Percentiles rank a stretch among this genome's conserved stretches.
Evolutionary conservation across 2,797 vertebrate genomes (phyloP).

Genomic region (Lepilemur ruficaudatus): DNA sequence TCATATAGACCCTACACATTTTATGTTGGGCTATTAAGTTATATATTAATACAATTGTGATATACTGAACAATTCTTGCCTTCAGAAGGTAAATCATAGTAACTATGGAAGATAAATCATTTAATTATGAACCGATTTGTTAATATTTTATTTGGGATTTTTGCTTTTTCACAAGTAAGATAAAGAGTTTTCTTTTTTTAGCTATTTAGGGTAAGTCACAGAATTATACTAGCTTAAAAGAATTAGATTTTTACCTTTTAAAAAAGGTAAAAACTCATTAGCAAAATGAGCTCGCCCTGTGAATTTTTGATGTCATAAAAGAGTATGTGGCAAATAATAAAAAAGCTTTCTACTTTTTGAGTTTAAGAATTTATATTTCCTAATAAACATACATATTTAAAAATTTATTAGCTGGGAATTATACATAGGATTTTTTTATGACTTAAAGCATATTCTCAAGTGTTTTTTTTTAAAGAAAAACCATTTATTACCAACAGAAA

Average conservation of each 20-base stretch:
- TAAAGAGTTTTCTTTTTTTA: not conserved
- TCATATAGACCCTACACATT: not conserved
- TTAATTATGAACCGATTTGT: conserved; percentile 8
- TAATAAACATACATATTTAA: not conserved
- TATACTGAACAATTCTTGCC: not conserved
- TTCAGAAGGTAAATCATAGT: not conserved
- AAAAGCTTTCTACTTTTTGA: not conserved
- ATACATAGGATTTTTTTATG: not conserved
- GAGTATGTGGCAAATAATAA: too few species aligned
- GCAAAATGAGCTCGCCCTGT: not conserved
- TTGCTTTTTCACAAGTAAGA: not conserved
- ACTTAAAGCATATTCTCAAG: not conserved
- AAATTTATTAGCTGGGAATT: not conserved
- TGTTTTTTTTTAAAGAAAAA: not conserved
- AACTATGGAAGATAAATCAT: not conserved
- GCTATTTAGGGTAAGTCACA: not conserved
- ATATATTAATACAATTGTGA: not conserved
- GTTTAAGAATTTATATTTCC: not conserved
- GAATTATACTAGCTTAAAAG: not conserved
- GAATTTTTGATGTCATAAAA: not conserved
- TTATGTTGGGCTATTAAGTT: not conserved
- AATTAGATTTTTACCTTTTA: not conserved
- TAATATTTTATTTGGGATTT: conserved; percentile 3
- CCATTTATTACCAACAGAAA: not conserved
- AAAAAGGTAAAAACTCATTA: not conserved